Evolutionary conservation across 92 coral and sea anemone genomes (phyloP).

Genomic region (Meandrina meandrites): DNA sequence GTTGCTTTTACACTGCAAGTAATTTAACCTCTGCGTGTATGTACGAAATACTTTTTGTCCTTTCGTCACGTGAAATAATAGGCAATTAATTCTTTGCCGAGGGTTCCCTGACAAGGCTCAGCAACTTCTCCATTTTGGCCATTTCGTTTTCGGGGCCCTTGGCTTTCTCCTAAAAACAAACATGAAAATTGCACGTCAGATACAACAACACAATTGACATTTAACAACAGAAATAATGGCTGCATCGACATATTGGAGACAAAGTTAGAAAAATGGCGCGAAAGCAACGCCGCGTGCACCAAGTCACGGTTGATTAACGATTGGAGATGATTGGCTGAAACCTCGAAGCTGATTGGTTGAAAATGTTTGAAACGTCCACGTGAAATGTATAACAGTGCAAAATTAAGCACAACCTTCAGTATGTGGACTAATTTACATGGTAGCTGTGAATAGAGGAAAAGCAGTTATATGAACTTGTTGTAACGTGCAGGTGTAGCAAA

Average conservation of each 20-base stretch:
- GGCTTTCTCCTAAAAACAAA: constrained; percentile 88
- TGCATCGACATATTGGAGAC: neutral
- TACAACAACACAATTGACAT: neutral
- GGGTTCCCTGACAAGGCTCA: constrained; percentile 96
- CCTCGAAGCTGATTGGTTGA: neutral
- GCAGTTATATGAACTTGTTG: no score
- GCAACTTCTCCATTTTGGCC: constrained; percentile 94
- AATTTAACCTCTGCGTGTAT: neutral
- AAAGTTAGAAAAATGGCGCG: neutral
- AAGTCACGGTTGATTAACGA: neutral
- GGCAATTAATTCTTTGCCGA: constrained; percentile 66
- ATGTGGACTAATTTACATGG: no score
- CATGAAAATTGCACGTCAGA: neutral
- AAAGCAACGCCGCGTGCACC: neutral
- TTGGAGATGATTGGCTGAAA: neutral
- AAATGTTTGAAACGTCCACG: no score
- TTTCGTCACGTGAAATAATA: neutral
- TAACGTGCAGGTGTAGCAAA: neutral
- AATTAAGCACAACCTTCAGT: neutral
- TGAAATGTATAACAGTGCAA: neutral
- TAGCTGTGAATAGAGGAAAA: no score
- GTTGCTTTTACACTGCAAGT: neutral
- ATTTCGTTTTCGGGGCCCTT: constrained; percentile 97
- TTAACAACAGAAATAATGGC: neutral
- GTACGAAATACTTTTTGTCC: neutral